Percentiles rank a stretch among this genome's conserved stretches.
These are phyloP conservation scores for Chlorospingus semifuscus DNA, from an alignment of 2,797 vertebrate species.

Conservation along the genomic window DNA sequence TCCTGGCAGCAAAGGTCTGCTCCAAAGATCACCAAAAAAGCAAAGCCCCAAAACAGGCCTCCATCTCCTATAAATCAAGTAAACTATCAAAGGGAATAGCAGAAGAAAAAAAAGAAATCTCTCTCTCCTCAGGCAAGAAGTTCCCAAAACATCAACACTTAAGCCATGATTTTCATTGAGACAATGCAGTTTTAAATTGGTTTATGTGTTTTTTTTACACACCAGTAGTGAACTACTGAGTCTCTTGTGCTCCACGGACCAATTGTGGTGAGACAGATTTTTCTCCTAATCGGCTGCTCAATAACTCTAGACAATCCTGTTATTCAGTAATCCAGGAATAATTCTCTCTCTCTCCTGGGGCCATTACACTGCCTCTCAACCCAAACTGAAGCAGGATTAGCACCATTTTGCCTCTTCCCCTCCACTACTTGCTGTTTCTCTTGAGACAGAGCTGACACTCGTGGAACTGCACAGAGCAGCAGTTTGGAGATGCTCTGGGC, in stretches of 20 bases:
- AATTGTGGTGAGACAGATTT: constrained; percentile 24
- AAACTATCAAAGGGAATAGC: neutral
- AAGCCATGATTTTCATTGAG: neutral
- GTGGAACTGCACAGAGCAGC: neutral
- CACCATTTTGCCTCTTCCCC: neutral
- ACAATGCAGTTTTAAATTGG: neutral
- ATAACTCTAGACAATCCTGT: constrained; percentile 11
- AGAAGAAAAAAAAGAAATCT: neutral
- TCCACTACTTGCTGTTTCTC: neutral
- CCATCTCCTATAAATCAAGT: constrained; percentile 1
- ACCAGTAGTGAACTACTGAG: neutral
- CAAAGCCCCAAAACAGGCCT: neutral
- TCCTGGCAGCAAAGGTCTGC: neutral
- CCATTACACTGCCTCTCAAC: constrained; percentile 28
- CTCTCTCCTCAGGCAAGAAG: neutral
- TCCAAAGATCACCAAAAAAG: neutral
- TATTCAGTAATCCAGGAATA: constrained; percentile 47
- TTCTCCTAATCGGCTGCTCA: constrained; percentile 14
- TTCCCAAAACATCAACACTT: neutral
- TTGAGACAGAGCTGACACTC: neutral
- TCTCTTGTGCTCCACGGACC: neutral
- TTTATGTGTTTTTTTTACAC: neutral
- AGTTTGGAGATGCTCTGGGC: accelerated
- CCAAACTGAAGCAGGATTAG: constrained; percentile 26
- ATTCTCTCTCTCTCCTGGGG: neutral